Conservation (phyloP, 2,888 invertebrate genomes). For the Arctia plantaginis region DNA sequence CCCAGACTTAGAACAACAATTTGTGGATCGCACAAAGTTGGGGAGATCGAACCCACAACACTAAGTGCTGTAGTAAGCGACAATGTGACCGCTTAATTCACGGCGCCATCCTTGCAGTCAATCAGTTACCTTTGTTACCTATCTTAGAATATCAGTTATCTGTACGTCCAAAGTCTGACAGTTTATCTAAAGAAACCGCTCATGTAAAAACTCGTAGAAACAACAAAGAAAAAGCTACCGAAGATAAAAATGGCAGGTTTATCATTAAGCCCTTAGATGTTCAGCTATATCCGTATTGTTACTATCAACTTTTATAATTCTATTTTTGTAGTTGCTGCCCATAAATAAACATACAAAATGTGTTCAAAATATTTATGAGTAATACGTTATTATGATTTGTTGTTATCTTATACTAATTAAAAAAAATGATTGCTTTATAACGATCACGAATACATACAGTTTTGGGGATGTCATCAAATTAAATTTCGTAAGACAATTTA, state of each 20-base stretch:
- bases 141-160: slow-evolving; percentile 44
- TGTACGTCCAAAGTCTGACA: slow-evolving; percentile 7
- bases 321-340: background rate
- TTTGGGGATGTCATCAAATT: no score
- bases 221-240: slow-evolving; percentile 20
- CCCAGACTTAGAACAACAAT: no score
- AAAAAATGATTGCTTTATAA: background rate
- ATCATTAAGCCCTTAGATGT: slow-evolving; percentile 37
- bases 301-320: background rate
- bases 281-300: slow-evolving; percentile 7
- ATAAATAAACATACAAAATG: background rate
- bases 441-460: no score
- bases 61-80: no score
- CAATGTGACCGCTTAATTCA: no score
- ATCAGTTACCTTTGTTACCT: background rate
- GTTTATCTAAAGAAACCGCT: slow-evolving; percentile 12
- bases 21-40: no score
- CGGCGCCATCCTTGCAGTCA: no score
- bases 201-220: slow-evolving; percentile 49
- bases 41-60: no score
- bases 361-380: background rate
- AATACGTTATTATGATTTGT: background rate
- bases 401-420: no score
- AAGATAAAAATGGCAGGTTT: slow-evolving; percentile 48
- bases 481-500: no score